Base-by-base conservation (phyloP, 1,140 invertebrate species). In the Drosophila fuyamai region DNA sequence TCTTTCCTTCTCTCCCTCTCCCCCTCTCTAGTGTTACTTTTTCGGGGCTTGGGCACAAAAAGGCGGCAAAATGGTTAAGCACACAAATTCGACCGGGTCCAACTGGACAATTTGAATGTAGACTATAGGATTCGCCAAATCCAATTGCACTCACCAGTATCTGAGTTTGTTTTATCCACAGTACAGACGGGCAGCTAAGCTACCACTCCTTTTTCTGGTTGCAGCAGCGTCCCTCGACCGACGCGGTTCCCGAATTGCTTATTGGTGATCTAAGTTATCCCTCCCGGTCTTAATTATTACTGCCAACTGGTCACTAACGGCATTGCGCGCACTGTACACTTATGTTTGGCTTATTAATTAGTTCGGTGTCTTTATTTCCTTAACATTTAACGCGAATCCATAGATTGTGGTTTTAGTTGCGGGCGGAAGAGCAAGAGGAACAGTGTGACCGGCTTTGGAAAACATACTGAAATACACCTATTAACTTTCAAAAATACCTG, bases 61-160 rank as follows among this genome's bases (percentile, higher is more conserved):
- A 84, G 82, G 82, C 81, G 81, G 81, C 82, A 83, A 83, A 83
- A 84, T 60, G 76, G 74, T 72, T 47, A 72, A 67, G 46, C 60
- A 63, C 9, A 63, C 3, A 67, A 76, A 76, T 68, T 48, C 76
- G 71, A 53, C 57, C 78, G 47, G 51, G 62, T 61, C 66, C 43
- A 57, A 57, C 29, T 57, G 29, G 43, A n/a, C 41, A 59, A 51
- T 59, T 66, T 65, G 51, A 46, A 58, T 44, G 23, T 32, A 8
- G 29, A 32, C 23, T 23, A 7, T 40, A 35, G 32, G 41, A 53
- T 23, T 18, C 7, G 29, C 48, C 5, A 6, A 36, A 47, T 16
- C 51, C 51, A 57, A 57, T 71, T 58, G 44, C 23, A 72, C 68
- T 48, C 9, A 72, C 68, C 68, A 29, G 65, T 29, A 43, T 38